Base-by-base conservation (phyloP, 2,113 vertebrate species). In the Pelvicachromis taeniatus region DNA sequence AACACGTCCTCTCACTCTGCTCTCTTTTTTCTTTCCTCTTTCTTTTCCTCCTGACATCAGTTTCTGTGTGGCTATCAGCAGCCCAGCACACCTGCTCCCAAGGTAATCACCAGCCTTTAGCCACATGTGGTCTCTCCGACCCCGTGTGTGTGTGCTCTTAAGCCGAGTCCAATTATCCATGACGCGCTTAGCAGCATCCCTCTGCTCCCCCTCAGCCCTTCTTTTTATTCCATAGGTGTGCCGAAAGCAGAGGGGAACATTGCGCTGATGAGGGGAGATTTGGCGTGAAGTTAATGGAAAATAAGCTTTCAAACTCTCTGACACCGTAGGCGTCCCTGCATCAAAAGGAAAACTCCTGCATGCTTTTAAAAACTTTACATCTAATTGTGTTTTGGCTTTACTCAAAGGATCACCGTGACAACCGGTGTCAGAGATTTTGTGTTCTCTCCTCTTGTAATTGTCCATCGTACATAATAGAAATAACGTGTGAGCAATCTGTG, bases 61-160 rank as follows among this genome's bases (percentile, higher is more conserved):
- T 96, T 95, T 96, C 94, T 96, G 48, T 96, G 95, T 93, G 95
- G 95, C 84, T 96, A 96, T 95, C 93, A 94, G 93, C 95, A 94
- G 93, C 92, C 95, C 87, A 93, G 93, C 91, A 89, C 95, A 50
- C 91, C 94, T 29, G 16, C 89, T 91, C 93, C 93, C 8, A 95
- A 96, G 95, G 95, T 96, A 96, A 95, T 88, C 81, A 80, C 78
- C 75, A 31, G 65, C 56, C 80, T 45, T 56, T 63, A 89, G 78
- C 59, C 45, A 63, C 87, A 35, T 78, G 21, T 88, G 80, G 38
- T 65, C 80, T 14, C 29, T 82, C 33, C 23, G 63, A 26, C 65
- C 80, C 77, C 7, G 53, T 61, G 65, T 82, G 61, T 90, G 56
- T 70, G 10, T 40, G 56, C 59, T 31, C 26, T 40, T 79, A 61